phyloP scores from a whole-genome alignment of 23 tunicate genomes.

The Oikopleura dioica region DNA sequence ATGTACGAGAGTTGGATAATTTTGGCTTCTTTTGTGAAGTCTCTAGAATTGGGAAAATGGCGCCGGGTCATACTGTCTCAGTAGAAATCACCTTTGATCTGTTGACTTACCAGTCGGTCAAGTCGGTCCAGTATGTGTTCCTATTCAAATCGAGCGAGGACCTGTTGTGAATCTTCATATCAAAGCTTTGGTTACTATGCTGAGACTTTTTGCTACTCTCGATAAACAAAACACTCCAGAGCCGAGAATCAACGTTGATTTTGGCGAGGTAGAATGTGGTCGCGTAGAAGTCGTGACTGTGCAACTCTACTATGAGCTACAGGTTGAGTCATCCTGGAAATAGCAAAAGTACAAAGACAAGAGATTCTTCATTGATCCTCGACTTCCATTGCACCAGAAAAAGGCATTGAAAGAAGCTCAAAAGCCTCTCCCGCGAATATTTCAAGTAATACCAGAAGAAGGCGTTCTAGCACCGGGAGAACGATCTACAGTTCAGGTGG shows the following conservation, averaged over 20 bases:
- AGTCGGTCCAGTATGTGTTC: not conserved
- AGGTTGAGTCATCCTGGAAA: constrained; percentile 62
- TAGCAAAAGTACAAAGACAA: not conserved
- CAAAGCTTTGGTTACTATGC: constrained; percentile 51
- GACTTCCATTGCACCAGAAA: not conserved
- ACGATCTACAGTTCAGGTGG: constrained; percentile 62
- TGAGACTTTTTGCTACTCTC: too few species aligned
- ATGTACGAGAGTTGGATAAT: not conserved
- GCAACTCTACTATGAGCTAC: constrained; percentile 44
- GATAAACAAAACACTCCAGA: too few species aligned
- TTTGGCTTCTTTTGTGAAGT: not conserved
- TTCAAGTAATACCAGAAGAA: constrained; percentile 72
- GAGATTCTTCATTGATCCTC: not conserved
- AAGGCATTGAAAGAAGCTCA: not conserved
- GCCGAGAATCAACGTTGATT: constrained; percentile 59
- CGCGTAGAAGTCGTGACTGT: constrained; percentile 81
- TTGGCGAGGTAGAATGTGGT: constrained; percentile 65
- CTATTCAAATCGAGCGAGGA: not conserved
- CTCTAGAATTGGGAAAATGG: not conserved
- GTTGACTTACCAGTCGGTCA: not conserved
- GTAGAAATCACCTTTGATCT: not conserved
- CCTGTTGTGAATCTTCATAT: constrained; percentile 55
- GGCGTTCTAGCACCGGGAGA: constrained; percentile 69
- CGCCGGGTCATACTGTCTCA: not conserved
- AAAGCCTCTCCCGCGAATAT: constrained; percentile 1